Conservation (phyloP, 2,888 invertebrate genomes). For the Epiblema foenella region DNA sequence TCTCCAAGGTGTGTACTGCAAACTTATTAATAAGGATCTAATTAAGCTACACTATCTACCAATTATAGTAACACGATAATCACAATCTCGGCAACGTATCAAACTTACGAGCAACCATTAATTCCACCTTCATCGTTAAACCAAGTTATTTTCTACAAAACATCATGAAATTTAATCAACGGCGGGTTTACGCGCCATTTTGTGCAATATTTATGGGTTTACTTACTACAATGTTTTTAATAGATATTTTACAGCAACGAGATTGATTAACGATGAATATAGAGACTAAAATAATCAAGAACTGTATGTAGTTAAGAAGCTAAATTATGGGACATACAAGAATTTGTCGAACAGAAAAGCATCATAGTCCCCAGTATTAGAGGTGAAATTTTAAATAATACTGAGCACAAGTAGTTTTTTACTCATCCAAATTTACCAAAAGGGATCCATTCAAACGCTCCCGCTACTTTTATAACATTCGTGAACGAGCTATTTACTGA, state of each 20-base stretch:
- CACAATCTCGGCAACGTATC: slow-evolving; percentile 26
- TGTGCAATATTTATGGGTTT: slow-evolving; percentile 13
- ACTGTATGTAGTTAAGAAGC: background rate
- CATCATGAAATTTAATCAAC: slow-evolving; percentile 31
- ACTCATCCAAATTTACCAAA: no score
- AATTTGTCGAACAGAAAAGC: no score
- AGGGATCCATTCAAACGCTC: no score
- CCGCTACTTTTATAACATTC: no score
- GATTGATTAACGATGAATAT: background rate
- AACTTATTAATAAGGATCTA: slow-evolving; percentile 34
- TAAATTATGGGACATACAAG: background rate
- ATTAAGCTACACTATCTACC: slow-evolving; percentile 25
- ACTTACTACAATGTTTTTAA: slow-evolving; percentile 21
- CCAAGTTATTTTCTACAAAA: slow-evolving; percentile 20
- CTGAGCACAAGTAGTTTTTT: no score
- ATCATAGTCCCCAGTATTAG: no score
- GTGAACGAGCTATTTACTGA: no score
- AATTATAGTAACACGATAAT: slow-evolving; percentile 21
- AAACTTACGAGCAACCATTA: slow-evolving; percentile 13
- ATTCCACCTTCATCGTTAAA: slow-evolving; percentile 18
- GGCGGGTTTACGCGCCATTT: slow-evolving; percentile 6
- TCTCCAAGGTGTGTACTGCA: slow-evolving; percentile 53
- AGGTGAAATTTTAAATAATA: no score
- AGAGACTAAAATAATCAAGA: background rate
- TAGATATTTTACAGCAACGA: background rate